Evolutionary conservation across 2,113 vertebrate species (phyloP).

Genomic region (Amphilophus citrinellus): DNA sequence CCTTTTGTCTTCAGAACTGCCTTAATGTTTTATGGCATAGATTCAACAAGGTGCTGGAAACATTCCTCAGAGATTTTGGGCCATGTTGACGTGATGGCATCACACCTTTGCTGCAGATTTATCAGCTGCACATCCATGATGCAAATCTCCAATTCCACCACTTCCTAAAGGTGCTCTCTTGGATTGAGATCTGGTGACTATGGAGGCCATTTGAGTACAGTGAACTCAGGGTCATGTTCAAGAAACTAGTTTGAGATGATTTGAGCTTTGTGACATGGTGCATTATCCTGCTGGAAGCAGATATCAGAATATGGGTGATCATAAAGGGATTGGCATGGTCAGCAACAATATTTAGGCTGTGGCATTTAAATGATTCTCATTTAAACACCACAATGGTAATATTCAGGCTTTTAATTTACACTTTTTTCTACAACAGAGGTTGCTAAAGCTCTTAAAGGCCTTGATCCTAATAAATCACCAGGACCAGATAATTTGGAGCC

Average conservation of each 20-base stretch:
- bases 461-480: too few relatives aligned
- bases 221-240: background rate
- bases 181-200: background rate
- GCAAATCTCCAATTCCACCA: background rate
- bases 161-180: background rate
- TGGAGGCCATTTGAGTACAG: background rate
- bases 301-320: background rate
- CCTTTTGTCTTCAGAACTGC: background rate
- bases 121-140: background rate
- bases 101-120: background rate
- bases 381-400: too few relatives aligned
- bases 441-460: too few relatives aligned
- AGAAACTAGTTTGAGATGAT: background rate
- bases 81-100: background rate
- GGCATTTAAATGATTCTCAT: background rate
- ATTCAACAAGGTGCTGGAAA: background rate
- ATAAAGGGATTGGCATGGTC: too few relatives aligned
- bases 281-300: too few relatives aligned
- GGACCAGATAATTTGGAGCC: too few relatives aligned
- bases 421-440: too few relatives aligned
- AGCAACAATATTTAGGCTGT: too few relatives aligned
- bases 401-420: too few relatives aligned
- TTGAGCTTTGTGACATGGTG: background rate
- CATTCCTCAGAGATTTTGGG: background rate
- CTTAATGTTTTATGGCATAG: background rate